Conservation (phyloP, 2,113 vertebrate species). For the Rhineura floridana region DNA sequence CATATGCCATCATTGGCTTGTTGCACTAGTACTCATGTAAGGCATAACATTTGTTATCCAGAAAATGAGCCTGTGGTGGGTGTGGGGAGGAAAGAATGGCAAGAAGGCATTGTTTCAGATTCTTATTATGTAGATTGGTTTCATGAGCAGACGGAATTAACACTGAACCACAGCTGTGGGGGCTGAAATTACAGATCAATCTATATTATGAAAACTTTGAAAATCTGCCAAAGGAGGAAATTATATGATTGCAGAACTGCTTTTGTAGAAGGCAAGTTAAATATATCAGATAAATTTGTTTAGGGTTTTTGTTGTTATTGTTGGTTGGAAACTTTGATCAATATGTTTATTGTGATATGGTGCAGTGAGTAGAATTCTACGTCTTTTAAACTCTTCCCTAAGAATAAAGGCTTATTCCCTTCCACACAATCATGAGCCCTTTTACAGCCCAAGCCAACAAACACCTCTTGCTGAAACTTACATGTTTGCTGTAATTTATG, state of each 20-base stretch:
- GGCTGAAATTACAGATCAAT: conserved; percentile 71
- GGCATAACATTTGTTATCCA: conserved; percentile 41
- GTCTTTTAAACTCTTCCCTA: conserved; percentile 17
- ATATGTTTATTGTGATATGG: conserved; percentile 30
- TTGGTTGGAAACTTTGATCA: conserved; percentile 40
- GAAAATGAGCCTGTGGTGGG: not conserved
- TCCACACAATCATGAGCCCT: not conserved
- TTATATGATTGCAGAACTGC: conserved; percentile 69
- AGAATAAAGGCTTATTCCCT: not conserved
- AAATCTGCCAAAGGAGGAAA: conserved; percentile 77
- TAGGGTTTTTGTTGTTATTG: conserved; percentile 1
- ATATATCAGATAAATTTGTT: conserved; percentile 62
- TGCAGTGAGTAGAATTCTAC: conserved; percentile 15
- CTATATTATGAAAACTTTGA: conserved; percentile 76
- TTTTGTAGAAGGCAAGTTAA: conserved; percentile 65
- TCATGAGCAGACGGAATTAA: conserved; percentile 70
- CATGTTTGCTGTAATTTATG: not conserved
- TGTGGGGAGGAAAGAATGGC: not conserved
- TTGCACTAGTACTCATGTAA: not conserved
- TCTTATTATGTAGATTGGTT: conserved; percentile 73
- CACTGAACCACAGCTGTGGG: conserved; percentile 70
- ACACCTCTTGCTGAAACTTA: not conserved
- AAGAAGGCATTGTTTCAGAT: conserved; percentile 66
- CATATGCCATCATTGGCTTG: not conserved
- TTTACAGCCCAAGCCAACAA: not conserved